Conservation (phyloP, 1,140 invertebrate genomes). For the Odontomachus brunneus region DNA sequence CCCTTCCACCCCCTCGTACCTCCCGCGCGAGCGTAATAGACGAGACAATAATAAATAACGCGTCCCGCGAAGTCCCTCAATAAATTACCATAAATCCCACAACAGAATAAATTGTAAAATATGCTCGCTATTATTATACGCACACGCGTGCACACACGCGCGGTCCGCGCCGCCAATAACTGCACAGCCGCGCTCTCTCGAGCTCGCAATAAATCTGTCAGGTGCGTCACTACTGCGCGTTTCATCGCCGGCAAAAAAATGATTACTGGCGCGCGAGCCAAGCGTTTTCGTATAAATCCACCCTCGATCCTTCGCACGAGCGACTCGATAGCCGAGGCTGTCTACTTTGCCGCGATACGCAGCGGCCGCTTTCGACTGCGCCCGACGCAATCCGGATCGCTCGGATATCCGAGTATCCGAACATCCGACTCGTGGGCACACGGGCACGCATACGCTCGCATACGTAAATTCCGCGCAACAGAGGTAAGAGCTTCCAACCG, state of each 20-base stretch:
- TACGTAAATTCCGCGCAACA: slow-evolving; percentile 1
- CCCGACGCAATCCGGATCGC: slow-evolving; percentile 41
- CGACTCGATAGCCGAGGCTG: slow-evolving; percentile 29
- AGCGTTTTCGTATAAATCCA: slow-evolving; percentile 60
- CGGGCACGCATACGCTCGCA: neutral
- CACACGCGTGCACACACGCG: slow-evolving; percentile 4
- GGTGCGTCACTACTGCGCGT: slow-evolving; percentile 51
- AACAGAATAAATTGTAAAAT: slow-evolving; percentile 61
- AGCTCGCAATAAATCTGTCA: slow-evolving; percentile 56
- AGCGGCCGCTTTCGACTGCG: slow-evolving; percentile 3
- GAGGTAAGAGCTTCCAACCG: slow-evolving; percentile 12
- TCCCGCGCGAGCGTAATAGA: slow-evolving; percentile 26
- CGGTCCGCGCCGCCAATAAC: slow-evolving; percentile 33
- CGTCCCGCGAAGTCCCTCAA: slow-evolving; percentile 17
- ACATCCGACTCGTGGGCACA: neutral
- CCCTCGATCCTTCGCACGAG: slow-evolving; percentile 44
- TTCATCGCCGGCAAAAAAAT: slow-evolving; percentile 57
- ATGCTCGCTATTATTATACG: slow-evolving; percentile 55
- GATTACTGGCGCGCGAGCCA: slow-evolving; percentile 46
- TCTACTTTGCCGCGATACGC: slow-evolving; percentile 39
- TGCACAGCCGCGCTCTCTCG: slow-evolving; percentile 26
- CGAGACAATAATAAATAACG: slow-evolving; percentile 58
- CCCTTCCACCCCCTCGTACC: too few relatives aligned
- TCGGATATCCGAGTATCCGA: slow-evolving; percentile 41
- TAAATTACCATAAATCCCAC: slow-evolving; percentile 58